These are phyloP conservation scores for Geopemphigus sp. DNA, from an alignment of 1,140 invertebrate genomes.

Conservation along the genomic window DNA sequence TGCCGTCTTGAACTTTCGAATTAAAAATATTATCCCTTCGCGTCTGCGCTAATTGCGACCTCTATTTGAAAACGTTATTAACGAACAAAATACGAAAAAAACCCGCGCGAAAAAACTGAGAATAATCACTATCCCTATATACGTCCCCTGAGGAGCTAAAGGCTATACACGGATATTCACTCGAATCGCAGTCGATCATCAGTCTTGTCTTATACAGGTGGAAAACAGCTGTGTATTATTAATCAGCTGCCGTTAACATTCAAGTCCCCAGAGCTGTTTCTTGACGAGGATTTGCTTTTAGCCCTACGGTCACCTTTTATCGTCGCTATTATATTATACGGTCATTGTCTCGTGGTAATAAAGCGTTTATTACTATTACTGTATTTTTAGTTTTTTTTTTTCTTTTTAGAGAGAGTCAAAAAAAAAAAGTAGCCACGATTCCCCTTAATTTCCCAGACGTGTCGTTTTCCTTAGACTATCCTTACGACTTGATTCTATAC, in stretches of 20 bases:
- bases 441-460: slow-evolving; percentile 39
- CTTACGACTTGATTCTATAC: not conserved
- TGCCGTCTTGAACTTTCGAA: too few relatives aligned
- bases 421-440: not conserved
- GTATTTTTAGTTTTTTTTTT: not conserved
- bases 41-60: not conserved
- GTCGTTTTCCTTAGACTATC: slow-evolving; percentile 6
- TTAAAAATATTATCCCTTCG: too few relatives aligned
- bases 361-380: slow-evolving; percentile 43
- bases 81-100: not conserved
- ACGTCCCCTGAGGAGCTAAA: slow-evolving; percentile 12
- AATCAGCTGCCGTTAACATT: slow-evolving; percentile 45
- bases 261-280: slow-evolving; percentile 39
- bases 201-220: slow-evolving; percentile 46
- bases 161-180: slow-evolving; percentile 39
- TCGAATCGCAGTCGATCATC: slow-evolving; percentile 46
- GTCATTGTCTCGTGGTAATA: slow-evolving; percentile 48
- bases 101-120: not conserved
- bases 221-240: slow-evolving; percentile 46
- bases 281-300: slow-evolving; percentile 48
- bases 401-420: slow-evolving; percentile 23
- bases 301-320: slow-evolving; percentile 47
- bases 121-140: slow-evolving; percentile 24
- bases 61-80: not conserved
- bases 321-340: slow-evolving; percentile 43